Evolutionary conservation across 2,888 invertebrate species (phyloP).

Genomic region (Erebia ligea): DNA sequence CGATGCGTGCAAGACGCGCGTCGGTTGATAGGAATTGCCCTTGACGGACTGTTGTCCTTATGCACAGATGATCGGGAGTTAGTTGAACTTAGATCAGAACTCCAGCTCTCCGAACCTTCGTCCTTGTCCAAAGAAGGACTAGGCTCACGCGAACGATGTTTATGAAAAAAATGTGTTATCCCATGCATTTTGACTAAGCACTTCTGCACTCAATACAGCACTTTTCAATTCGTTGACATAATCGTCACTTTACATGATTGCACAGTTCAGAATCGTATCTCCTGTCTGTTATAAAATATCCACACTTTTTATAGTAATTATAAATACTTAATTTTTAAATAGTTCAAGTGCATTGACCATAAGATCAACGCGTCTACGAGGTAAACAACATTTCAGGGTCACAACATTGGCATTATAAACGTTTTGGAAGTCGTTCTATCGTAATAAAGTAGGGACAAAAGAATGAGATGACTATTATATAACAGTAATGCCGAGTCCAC

Average conservation of each 20-base stretch:
- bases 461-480: slow-evolving; percentile 5
- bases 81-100: slow-evolving; percentile 59
- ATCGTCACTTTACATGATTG: slow-evolving; percentile 1
- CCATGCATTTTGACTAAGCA: slow-evolving; percentile 36
- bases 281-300: neutral
- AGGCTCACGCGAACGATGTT: slow-evolving; percentile 63
- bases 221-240: slow-evolving; percentile 4
- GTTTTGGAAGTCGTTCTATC: slow-evolving; percentile 14
- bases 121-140: slow-evolving; percentile 66
- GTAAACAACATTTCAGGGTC: slow-evolving; percentile 23
- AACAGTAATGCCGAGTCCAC: slow-evolving; percentile 11
- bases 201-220: slow-evolving; percentile 16
- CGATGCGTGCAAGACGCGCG: slow-evolving; percentile 59
- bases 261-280: slow-evolving; percentile 30
- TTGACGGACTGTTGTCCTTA: slow-evolving; percentile 49
- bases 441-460: slow-evolving; percentile 13
- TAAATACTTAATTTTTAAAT: neutral
- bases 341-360: slow-evolving; percentile 21
- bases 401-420: slow-evolving; percentile 12
- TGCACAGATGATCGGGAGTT: slow-evolving; percentile 53
- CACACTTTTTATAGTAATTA: neutral
- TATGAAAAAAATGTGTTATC: slow-evolving; percentile 71
- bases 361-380: neutral
- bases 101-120: slow-evolving; percentile 76
- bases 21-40: slow-evolving; percentile 61